Base-by-base conservation (phyloP, 2,797 vertebrate species). In the Gymnoscopelus microlampas region DNA sequence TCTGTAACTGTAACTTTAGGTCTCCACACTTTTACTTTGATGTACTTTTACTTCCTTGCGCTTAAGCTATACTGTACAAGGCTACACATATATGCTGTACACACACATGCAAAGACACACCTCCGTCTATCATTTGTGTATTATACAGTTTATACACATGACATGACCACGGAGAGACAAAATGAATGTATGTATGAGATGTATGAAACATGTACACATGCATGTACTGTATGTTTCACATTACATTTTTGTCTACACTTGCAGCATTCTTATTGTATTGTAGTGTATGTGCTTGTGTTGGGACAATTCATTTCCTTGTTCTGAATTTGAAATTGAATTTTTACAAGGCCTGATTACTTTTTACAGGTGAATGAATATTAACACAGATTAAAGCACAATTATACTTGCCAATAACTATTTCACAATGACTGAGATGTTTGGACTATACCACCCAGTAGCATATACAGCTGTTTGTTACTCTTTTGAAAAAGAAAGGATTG, bases 161-260 rank as follows among this genome's bases (percentile, higher is more conserved):
- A 68, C 19, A 64, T 70, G 63, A 74, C 65, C 65, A 80, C 55
- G 19, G 53, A 60, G 7, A 63, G 47, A 66, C 15, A 53, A 63
- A 60, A 67, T 39, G 4, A 10, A 77, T 64, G 48, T 58, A 7
- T 57, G 32, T 13, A 70, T 32, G 7, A 49, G 14, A 70, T 32
- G 7, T 65, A 54, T 68, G 26, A 62, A 14, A 23, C 4, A 26
- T 51, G 13, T 53, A 29, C 26, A 35, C 5, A 6, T 35, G 5
- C 5, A 6, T 35, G 5, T 35, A 35, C 5, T 35, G 53, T 71
- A 19, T 68, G 57, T 74, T 82, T 87, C 76, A 84, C 69, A 78
- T 76, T 73, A 59, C 49, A 6, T 65, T 61, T 54, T n/a, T 53
- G 14, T 60, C 4, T 39, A 60, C 64, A 66, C 29, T 57, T 26